Evolutionary conservation across 1,140 invertebrate species (phyloP).

Genomic region (Drosophila bocki): DNA sequence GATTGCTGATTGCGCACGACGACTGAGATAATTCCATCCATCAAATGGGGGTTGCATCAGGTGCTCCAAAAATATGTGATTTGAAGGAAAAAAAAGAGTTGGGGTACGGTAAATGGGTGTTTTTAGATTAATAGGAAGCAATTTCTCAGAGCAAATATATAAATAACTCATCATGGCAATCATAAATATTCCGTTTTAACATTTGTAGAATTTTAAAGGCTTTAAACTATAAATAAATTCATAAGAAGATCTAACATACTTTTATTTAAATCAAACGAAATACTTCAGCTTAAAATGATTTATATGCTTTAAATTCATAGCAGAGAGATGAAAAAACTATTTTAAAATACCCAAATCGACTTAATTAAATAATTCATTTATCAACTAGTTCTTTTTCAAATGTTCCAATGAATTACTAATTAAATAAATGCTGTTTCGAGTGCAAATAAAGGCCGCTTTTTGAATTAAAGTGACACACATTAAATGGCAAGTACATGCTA

Average conservation of each 20-base stretch:
- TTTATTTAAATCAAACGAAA: not conserved
- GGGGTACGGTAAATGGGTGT: not conserved
- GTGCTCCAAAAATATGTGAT: conserved; percentile 1
- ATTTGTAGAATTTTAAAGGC: no score
- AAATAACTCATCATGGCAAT: not conserved
- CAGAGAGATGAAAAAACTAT: not conserved
- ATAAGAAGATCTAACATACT: no score
- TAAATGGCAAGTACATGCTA: not conserved
- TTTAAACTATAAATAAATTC: no score
- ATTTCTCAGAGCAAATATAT: not conserved
- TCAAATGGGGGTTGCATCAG: not conserved
- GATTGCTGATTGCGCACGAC: conserved; percentile 59
- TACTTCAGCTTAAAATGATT: not conserved
- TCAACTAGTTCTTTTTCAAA: not conserved
- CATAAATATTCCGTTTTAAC: not conserved
- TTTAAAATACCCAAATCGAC: not conserved
- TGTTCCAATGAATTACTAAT: conserved; percentile 1
- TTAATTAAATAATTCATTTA: not conserved
- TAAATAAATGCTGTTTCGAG: conserved; percentile 4
- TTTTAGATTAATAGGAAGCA: not conserved
- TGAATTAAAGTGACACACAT: not conserved
- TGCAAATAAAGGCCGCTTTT: not conserved
- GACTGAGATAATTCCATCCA: conserved; percentile 16
- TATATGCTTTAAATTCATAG: not conserved
- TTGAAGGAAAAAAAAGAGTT: not conserved